Evolutionary conservation across 2,888 invertebrate species (phyloP), one percentile per base, ranked within the genome.

Genomic region (Frankliniella intonsa): DNA sequence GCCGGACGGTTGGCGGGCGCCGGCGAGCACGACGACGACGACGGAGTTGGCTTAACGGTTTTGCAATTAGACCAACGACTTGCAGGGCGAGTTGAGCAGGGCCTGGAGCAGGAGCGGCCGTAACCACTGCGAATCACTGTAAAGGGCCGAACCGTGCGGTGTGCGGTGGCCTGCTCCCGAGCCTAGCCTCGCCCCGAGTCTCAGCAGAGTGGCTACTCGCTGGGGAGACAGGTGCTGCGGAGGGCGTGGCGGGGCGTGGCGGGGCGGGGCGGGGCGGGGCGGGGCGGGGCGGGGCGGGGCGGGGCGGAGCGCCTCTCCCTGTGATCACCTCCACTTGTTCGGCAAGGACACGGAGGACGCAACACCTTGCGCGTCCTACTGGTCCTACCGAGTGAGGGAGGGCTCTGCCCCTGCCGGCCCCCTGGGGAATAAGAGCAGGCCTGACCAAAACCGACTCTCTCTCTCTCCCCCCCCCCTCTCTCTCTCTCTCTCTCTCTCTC

Each of bases 321-420:
- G 69, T 76, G 69, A 76, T 76, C 69, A 76, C 69, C 12, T 22
- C 25, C 69, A 76, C 22, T 76, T 76, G 69, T 76, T 76, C 69
- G 55, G 69, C 69, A 25, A 76, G 69, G 69, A 76, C 62, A 17
- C 62, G 62, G 38, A 38, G 38, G 38, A 38, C 38, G 38, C 38
- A 38, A 38, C 38, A 38, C 38, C 38, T 38, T 38, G 38, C 38
- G 38, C 5, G 38, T 38, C 38, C 55, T 19, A 55, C 55, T 10
- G 55, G 55, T 55, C 55, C 62, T 38, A 38, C 38, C 38, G 5
- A 38, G 38, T 38, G 38, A 38, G 38, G 38, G 38, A 38, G 38
- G 38, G 38, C 38, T 38, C 38, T 38, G 38, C 38, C 38, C 3
- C 38, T 38, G 38, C 38, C 38, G 38, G 5, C 38, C 38, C 38